These are phyloP conservation scores for Neoascia interrupta DNA, from an alignment of 2,888 invertebrate genomes.

Conservation along the genomic window DNA sequence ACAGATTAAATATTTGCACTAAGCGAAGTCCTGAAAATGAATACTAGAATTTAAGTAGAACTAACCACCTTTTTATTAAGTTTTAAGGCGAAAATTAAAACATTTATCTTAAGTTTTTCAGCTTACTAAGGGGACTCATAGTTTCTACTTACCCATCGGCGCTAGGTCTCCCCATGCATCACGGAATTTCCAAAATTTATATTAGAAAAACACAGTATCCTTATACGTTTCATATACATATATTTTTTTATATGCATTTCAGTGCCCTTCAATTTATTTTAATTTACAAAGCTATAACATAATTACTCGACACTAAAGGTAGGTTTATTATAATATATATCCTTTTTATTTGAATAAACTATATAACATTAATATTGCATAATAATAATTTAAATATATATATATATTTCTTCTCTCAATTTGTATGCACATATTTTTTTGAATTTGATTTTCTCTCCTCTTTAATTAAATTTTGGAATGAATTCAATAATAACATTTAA, in stretches of 20 bases:
- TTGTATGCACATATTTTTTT: constrained; percentile 42
- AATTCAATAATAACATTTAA: constrained; percentile 66
- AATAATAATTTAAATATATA: constrained; percentile 54
- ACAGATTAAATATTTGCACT: too few species aligned
- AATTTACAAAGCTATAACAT: constrained; percentile 64
- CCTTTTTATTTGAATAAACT: constrained; percentile 36
- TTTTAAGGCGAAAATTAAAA: too few species aligned
- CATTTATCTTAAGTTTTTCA: too few species aligned
- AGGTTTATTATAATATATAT: constrained; percentile 2
- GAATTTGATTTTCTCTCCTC: constrained; percentile 51
- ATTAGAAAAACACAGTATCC: too few species aligned
- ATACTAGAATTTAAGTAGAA: too few species aligned
- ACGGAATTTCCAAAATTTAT: too few species aligned
- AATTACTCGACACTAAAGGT: constrained; percentile 20
- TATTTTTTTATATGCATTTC: constrained; percentile 39
- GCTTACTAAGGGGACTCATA: too few species aligned
- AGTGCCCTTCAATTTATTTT: constrained; percentile 38
- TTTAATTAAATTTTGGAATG: constrained; percentile 62
- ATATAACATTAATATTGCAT: constrained; percentile 68
- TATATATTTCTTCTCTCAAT: constrained; percentile 12
- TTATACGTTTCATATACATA: constrained; percentile 44
- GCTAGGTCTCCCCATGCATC: neutral
- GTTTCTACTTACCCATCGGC: too few species aligned
- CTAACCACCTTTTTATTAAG: too few species aligned
- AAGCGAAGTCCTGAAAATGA: too few species aligned